Conservation (phyloP, 2,113 vertebrate genomes). For the Nycticorax nycticorax region DNA sequence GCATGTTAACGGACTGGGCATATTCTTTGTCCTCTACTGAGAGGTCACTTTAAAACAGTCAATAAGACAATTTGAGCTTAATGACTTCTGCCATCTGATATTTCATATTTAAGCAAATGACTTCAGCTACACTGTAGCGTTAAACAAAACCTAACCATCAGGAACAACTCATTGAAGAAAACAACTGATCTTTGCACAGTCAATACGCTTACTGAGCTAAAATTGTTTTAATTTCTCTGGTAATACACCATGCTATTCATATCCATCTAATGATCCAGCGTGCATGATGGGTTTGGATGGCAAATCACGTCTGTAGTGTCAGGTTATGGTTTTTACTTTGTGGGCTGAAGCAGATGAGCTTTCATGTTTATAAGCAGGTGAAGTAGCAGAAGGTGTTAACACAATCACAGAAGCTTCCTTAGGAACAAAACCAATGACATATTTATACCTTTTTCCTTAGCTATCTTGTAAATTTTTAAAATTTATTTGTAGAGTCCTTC, state of each 20-base stretch:
- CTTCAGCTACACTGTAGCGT: not conserved
- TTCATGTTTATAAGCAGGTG: not conserved
- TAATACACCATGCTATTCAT: not conserved
- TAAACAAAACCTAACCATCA: not conserved
- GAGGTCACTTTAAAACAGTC: not conserved
- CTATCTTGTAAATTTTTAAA: not conserved
- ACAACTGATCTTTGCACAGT: not conserved
- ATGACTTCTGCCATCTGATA: not conserved
- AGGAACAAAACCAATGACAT: not conserved
- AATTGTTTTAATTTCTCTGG: not conserved
- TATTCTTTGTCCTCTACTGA: not conserved
- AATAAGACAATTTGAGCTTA: not conserved
- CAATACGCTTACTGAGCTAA: not conserved
- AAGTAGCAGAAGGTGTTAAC: not conserved
- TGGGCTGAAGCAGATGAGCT: not conserved
- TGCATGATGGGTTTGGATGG: fast-evolving
- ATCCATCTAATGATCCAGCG: too few relatives aligned
- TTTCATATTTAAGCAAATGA: not conserved
- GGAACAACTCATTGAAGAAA: not conserved
- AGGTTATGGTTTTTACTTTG: not conserved
- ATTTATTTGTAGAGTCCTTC: not conserved
- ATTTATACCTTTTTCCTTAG: not conserved
- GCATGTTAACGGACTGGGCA: not conserved
- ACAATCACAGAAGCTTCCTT: not conserved
- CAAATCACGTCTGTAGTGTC: not conserved